phyloP scores from a whole-genome alignment of 2,113 vertebrate species.

The Xenus cinereus region DNA sequence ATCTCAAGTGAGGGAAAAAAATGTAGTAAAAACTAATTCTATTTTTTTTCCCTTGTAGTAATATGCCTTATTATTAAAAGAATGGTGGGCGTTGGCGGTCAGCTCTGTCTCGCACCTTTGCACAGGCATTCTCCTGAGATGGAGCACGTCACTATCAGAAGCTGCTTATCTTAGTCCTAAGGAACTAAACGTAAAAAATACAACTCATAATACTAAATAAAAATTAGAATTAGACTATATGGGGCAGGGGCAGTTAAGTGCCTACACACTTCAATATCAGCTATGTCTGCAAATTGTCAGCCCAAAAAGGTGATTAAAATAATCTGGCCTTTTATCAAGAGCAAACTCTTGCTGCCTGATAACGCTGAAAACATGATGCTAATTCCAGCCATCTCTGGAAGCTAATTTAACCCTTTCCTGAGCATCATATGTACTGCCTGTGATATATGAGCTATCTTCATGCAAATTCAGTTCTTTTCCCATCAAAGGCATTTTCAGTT shows the following conservation, averaged over 20 bases:
- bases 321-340: slow-evolving; percentile 11
- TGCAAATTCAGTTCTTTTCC: neutral
- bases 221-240: neutral
- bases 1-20: neutral
- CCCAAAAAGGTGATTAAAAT: neutral
- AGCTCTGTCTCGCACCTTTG: neutral
- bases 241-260: neutral
- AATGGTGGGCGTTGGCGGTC: neutral
- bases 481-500: neutral
- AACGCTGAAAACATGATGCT: neutral
- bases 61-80: neutral
- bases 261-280: neutral
- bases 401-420: slow-evolving; percentile 21
- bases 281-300: neutral
- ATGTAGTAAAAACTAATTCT: neutral
- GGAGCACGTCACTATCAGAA: neutral
- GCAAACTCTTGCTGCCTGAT: slow-evolving; percentile 20
- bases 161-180: neutral
- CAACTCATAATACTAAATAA: neutral
- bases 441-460: neutral
- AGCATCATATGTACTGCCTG: neutral
- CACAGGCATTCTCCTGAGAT: neutral
- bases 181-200: neutral
- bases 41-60: neutral
- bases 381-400: slow-evolving; percentile 3